Conservation (phyloP, 2,797 vertebrate species). For the Gymnodraco acuticeps region DNA sequence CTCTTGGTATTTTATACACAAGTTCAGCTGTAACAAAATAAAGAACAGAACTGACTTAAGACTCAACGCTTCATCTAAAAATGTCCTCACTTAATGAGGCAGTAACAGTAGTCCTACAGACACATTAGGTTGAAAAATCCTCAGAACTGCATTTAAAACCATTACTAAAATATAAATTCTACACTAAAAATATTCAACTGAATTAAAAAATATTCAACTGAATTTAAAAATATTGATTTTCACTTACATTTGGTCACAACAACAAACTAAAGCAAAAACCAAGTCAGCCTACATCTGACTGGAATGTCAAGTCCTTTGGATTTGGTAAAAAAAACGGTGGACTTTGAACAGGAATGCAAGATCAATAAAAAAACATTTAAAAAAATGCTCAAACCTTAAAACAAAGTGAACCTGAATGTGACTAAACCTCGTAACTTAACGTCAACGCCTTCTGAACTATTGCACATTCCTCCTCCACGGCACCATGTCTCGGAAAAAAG, state of each 20-base stretch:
- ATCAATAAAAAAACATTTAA: constrained; percentile 27
- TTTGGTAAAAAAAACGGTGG: constrained; percentile 50
- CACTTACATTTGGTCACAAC: constrained; percentile 37
- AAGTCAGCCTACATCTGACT: constrained; percentile 40
- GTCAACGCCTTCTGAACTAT: constrained; percentile 56
- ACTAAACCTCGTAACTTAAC: constrained; percentile 54
- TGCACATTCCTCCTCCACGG: constrained; percentile 69
- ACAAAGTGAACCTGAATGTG: constrained; percentile 61
- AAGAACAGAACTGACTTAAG: constrained; percentile 54
- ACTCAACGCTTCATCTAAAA: constrained; percentile 11
- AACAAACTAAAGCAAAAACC: constrained; percentile 50
- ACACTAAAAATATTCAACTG: constrained; percentile 14
- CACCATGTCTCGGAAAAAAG: constrained; percentile 32
- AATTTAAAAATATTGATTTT: constrained; percentile 15
- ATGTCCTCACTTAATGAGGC: background rate
- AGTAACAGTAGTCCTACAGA: constrained; percentile 23
- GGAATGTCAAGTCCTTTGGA: constrained; percentile 62
- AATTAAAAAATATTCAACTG: constrained; percentile 15
- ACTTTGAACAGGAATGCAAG: constrained; percentile 66
- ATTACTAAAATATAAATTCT: constrained; percentile 21
- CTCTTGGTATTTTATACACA: constrained; percentile 2
- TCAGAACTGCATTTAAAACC: constrained; percentile 30
- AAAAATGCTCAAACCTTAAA: constrained; percentile 31
- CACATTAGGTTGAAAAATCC: constrained; percentile 25
- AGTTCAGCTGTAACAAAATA: constrained; percentile 16